Conservation (phyloP, 2,888 invertebrate species). For the Aplocera efformata region DNA sequence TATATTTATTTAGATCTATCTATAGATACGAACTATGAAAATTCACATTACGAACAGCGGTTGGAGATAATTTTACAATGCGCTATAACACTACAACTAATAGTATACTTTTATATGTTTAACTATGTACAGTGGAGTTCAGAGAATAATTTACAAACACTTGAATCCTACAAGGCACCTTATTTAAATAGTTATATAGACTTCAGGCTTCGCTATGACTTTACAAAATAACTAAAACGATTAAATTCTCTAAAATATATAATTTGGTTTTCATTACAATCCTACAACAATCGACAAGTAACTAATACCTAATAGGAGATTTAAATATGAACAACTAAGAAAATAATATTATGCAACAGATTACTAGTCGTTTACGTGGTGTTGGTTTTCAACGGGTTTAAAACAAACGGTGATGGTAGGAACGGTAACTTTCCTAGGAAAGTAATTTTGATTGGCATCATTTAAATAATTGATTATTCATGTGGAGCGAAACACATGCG, state of each 20-base stretch:
- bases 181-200: conserved; percentile 75
- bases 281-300: conserved; percentile 75
- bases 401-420: conserved; percentile 34
- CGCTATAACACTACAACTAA: conserved; percentile 61
- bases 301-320: conserved; percentile 77
- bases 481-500: conserved; percentile 71
- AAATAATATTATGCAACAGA: conserved; percentile 79
- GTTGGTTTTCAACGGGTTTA: conserved; percentile 53
- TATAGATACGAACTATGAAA: conserved; percentile 59
- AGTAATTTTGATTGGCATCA: conserved; percentile 65
- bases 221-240: conserved; percentile 76
- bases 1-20: conserved; percentile 68
- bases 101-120: conserved; percentile 75
- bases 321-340: conserved; percentile 77
- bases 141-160: conserved; percentile 76
- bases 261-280: conserved; percentile 79
- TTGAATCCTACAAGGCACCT: conserved; percentile 75
- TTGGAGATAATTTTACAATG: conserved; percentile 68
- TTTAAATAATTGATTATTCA: conserved; percentile 80
- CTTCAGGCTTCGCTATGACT: conserved; percentile 78
- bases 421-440: conserved; percentile 55
- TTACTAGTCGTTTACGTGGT: conserved; percentile 65
- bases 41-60: conserved; percentile 57
- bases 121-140: conserved; percentile 75
- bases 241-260: conserved; percentile 79